phyloP scores from a whole-genome alignment of 2,888 invertebrate genomes.

The Lutraria lutraria region DNA sequence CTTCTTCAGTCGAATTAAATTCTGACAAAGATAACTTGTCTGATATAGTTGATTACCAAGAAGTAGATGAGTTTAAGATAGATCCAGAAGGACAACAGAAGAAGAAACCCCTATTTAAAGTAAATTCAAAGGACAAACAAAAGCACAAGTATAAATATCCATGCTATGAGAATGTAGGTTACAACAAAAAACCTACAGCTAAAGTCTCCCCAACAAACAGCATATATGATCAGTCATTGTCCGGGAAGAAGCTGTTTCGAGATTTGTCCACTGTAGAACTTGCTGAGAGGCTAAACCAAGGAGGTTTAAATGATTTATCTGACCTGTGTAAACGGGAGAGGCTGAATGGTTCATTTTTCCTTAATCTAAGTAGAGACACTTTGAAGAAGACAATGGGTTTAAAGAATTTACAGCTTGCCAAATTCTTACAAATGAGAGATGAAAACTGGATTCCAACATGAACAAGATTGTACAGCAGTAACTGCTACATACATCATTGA shows the following conservation, averaged over 20 bases:
- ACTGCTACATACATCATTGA: too few species aligned
- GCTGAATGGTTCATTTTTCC: slow-evolving; percentile 51
- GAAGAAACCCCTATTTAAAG: background rate
- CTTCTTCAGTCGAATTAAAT: too few species aligned
- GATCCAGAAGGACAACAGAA: background rate
- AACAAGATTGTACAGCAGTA: background rate
- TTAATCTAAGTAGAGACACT: slow-evolving; percentile 7
- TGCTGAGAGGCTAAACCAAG: slow-evolving; percentile 33
- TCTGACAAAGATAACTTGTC: background rate
- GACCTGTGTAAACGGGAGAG: slow-evolving; percentile 34
- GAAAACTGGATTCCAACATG: slow-evolving; percentile 40
- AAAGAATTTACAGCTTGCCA: slow-evolving; percentile 28
- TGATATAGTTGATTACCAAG: background rate
- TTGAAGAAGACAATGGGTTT: slow-evolving; percentile 27
- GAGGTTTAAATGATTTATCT: slow-evolving; percentile 43
- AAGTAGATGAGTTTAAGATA: background rate
- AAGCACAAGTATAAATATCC: background rate
- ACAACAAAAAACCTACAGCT: slow-evolving; percentile 1
- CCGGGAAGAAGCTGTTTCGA: slow-evolving; percentile 28
- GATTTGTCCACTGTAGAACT: slow-evolving; percentile 36
- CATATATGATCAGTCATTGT: background rate
- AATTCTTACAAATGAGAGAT: slow-evolving; percentile 43
- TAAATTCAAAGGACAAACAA: background rate
- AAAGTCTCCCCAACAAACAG: background rate
- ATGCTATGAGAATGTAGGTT: background rate